Evolutionary conservation across 2,113 vertebrate species (phyloP).

Genomic region (Oceanites oceanicus): DNA sequence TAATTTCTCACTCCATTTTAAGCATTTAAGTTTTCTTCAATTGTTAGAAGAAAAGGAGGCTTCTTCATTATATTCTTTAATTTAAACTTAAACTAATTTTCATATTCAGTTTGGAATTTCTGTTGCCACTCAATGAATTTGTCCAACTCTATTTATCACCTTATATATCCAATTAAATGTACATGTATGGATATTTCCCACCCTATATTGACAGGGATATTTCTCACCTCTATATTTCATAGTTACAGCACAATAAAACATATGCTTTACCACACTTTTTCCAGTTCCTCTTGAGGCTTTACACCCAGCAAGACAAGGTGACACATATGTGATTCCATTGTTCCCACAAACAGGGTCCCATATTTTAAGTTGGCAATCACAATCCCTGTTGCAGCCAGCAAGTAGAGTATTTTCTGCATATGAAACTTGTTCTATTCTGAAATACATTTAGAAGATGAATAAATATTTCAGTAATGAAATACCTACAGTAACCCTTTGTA

Average conservation of each 20-base stretch:
- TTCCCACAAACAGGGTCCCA: conserved; percentile 92
- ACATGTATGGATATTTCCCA: neutral
- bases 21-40: neutral
- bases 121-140: neutral
- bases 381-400: conserved; percentile 79
- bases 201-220: neutral
- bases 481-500: neutral
- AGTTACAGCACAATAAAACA: neutral
- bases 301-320: conserved; percentile 91
- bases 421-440: conserved; percentile 63
- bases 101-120: neutral
- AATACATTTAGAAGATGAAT: conserved; percentile 37
- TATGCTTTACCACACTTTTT: conserved; percentile 76
- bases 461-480: neutral
- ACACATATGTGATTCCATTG: conserved; percentile 84
- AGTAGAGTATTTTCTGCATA: conserved; percentile 63
- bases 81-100: neutral
- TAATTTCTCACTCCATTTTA: neutral
- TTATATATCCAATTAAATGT: neutral
- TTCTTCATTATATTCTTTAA: neutral
- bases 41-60: neutral
- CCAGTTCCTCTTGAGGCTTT: conserved; percentile 76
- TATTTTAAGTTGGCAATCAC: conserved; percentile 67
- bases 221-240: neutral
- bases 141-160: neutral